Evolutionary conservation across 1,140 invertebrate species (phyloP), one percentile per base, ranked within the genome.

Genomic region (Drosophila sucinea): DNA sequence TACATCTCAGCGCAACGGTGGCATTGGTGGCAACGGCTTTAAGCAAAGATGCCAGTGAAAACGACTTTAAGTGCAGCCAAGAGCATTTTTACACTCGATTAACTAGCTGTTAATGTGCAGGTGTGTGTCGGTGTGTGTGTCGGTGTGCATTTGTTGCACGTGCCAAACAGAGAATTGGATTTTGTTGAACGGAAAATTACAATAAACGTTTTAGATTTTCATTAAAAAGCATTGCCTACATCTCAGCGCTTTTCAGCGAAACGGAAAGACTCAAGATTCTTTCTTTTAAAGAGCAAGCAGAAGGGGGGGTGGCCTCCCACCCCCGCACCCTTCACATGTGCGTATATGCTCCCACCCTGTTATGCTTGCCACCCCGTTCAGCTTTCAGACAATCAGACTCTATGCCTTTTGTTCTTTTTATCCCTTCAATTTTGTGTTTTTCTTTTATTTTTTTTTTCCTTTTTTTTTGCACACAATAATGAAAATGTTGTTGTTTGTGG

Each of bases 401-500:
- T 47, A 66, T 44, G 62, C 67, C 79, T 86, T 89, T 87, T 87
- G 83, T 87, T 89, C 84, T 81, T 73, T 44, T 75, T 64, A 58
- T 51, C 44, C 44, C 44, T 51, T 51, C 44, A 51, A 51, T 51
- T 51, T 51, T 51, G 44, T 51, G 32, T 74, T 51, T 76, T 75
- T 76, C 51, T n/a, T 33, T 41, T 58, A 58, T 38, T 67, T 73
- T 60, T 55, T 29, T 29, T 30, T 33, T 40, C 27, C 17, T 27
- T 51, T 84, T 80, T 78, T 90, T 87, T 81, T 90, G 77, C 81
- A 90, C 86, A 90, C 86, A 86, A 86, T 90, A 90, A 90, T 90
- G 86, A 90, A 90, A 90, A 90, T 90, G 86, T 90, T 90, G 86
- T 90, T 90, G 86, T 90, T 90, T 90, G 86, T 86, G 70, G 86